A percentile compares a stretch with the other conserved stretches of the same genome.
Evolutionary conservation across 2,113 vertebrate genomes (phyloP).

Genomic region (Neogale vison): DNA sequence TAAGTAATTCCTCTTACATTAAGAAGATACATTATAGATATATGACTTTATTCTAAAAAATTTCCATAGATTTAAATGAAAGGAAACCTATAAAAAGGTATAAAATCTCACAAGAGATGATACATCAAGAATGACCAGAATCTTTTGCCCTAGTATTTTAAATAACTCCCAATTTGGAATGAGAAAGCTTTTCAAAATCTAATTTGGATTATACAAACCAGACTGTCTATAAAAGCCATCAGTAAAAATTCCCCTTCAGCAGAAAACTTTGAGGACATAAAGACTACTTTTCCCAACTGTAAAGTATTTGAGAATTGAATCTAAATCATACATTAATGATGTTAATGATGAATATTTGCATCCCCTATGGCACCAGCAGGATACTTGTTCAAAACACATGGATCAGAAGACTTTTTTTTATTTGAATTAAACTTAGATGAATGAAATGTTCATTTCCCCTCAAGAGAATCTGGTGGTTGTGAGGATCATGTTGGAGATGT

Average conservation of each 20-base stretch:
- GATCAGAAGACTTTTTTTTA: not conserved
- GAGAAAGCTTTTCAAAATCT: not conserved
- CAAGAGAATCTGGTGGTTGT: not conserved
- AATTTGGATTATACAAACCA: not conserved
- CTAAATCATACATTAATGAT: not conserved
- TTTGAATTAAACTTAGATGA: not conserved
- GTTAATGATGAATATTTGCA: not conserved
- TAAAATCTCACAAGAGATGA: not conserved
- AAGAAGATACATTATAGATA: not conserved
- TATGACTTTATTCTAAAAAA: not conserved
- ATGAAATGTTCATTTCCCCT: not conserved
- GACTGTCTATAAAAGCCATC: not conserved
- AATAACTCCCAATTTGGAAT: slow-evolving; percentile 10
- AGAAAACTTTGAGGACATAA: not conserved
- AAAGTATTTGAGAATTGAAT: not conserved
- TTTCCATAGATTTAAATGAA: not conserved
- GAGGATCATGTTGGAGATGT: not conserved
- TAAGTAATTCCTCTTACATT: not conserved
- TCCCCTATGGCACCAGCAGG: not conserved
- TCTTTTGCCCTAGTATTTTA: not conserved
- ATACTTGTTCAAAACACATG: not conserved
- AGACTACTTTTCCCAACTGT: not conserved
- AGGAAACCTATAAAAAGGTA: not conserved
- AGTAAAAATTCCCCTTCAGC: not conserved
- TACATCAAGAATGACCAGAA: not conserved